Evolutionary conservation across 2,113 vertebrate species (phyloP).

Genomic region (Hystrix brachyura): DNA sequence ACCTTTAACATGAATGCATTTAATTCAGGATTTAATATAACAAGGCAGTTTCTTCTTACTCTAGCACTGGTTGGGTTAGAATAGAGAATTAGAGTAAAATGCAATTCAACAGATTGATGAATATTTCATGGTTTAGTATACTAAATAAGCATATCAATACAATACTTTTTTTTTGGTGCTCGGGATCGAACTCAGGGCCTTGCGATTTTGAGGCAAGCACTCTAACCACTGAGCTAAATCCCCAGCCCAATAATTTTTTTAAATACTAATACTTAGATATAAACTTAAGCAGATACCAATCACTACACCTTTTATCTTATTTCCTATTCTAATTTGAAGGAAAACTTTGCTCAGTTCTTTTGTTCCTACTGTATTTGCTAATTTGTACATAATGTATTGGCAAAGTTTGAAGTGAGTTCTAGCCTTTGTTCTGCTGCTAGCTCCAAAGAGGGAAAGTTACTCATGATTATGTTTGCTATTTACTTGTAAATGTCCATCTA

Average conservation of each 20-base stretch:
- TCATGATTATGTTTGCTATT: constrained; percentile 39
- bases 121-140: constrained; percentile 36
- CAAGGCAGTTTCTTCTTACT: constrained; percentile 48
- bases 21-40: constrained; percentile 39
- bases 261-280: not conserved
- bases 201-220: not conserved
- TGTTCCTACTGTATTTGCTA: constrained; percentile 43
- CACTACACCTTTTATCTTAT: not conserved
- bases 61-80: not conserved
- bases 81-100: constrained; percentile 53
- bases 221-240: too few species aligned
- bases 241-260: not conserved
- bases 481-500: constrained; percentile 35
- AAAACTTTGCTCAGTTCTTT: not conserved
- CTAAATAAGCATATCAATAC: constrained; percentile 1
- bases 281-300: not conserved
- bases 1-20: constrained; percentile 48
- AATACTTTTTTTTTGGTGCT: too few species aligned
- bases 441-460: constrained; percentile 27
- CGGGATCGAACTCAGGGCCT: too few species aligned
- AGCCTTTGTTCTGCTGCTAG: constrained; percentile 51
- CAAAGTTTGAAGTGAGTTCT: not conserved
- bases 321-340: constrained; percentile 42
- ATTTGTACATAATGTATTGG: not conserved
- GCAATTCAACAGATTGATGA: constrained; percentile 17